Evolutionary conservation across 2,888 invertebrate species (phyloP).

Genomic region (Bellardia pandia): DNA sequence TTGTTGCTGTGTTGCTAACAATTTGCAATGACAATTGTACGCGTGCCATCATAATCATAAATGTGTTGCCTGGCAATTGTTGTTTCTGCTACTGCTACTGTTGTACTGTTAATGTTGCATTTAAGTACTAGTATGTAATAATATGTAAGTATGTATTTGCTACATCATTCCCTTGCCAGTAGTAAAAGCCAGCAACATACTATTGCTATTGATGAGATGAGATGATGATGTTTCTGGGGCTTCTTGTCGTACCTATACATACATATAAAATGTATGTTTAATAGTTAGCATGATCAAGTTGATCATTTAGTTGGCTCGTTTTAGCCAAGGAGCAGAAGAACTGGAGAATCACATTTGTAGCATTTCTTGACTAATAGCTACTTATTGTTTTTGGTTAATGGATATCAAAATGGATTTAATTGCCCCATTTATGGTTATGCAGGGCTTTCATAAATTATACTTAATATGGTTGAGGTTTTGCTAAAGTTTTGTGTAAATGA

Average conservation of each 20-base stretch:
- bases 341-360: conserved; percentile 61
- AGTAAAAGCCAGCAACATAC: conserved; percentile 40
- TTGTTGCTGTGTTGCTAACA: conserved; percentile 73
- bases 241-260: background rate
- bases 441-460: conserved; percentile 75
- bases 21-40: conserved; percentile 77
- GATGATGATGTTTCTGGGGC: conserved; percentile 42
- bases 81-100: conserved; percentile 23
- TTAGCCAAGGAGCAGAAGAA: conserved; percentile 15
- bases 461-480: conserved; percentile 72
- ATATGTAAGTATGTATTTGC: background rate
- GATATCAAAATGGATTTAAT: conserved; percentile 75
- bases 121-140: background rate
- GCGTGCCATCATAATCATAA: conserved; percentile 77
- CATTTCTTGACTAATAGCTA: conserved; percentile 74
- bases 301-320: conserved; percentile 50
- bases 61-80: conserved; percentile 67
- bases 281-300: conserved; percentile 46
- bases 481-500: conserved; percentile 73
- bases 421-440: conserved; percentile 74
- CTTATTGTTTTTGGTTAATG: conserved; percentile 74
- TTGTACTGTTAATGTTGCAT: background rate
- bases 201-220: conserved; percentile 5
- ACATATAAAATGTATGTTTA: background rate
- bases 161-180: conserved; percentile 52